Evolutionary conservation across 2,797 vertebrate species (phyloP), one percentile per base, ranked within the genome.

Genomic region (Myotis pilosus): DNA sequence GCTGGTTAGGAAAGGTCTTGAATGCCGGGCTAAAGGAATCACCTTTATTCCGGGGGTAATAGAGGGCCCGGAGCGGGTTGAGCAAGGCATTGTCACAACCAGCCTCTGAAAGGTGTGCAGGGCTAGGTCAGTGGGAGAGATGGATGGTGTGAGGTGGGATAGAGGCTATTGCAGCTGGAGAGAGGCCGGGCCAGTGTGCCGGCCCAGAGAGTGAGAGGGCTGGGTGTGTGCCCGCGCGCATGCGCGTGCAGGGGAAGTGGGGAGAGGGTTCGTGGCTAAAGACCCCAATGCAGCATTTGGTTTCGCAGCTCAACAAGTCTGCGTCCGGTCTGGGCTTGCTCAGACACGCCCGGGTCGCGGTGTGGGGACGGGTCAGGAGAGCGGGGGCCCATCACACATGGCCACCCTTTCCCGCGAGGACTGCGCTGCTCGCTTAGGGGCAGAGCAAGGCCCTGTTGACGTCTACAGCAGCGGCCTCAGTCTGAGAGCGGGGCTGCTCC

Each of bases 221-320:
- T 11, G 30, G 12, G 66, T 3, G 25, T 30, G 15, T 6, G 44
- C 22, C 10, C 19, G 8, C 23, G 25, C 8, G 9, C 41, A 8
- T n/a, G 64, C 4, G 47, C 11, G 5, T 22, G 2, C 25, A 25
- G 33, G n/a, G 16, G 0, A n/a, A 22, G 25, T 4, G 3, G 13
- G 9, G 25, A 25, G 23, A 60, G 22, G 33, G 6, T 71, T 57
- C 9, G 25, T 47, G 15, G 3, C 28, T 28, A 72, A 76, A 78
- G 55, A 28, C 41, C 41, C 17, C 4, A n/a, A 49, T 75, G 44
- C 9, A 6, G 44, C 44, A 30, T n/a, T n/a, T 75, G 72, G 44
- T 8, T 19, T 12, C 9, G 33, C 8, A 36, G 44, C 49, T 87
- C 30, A 28, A 33, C 51, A 81, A 25, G 16, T 36, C 25, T 0